A percentile compares a stretch with the other conserved stretches of the same genome.
Conservation (phyloP, 2,113 vertebrate genomes). For the Passer domesticus region DNA sequence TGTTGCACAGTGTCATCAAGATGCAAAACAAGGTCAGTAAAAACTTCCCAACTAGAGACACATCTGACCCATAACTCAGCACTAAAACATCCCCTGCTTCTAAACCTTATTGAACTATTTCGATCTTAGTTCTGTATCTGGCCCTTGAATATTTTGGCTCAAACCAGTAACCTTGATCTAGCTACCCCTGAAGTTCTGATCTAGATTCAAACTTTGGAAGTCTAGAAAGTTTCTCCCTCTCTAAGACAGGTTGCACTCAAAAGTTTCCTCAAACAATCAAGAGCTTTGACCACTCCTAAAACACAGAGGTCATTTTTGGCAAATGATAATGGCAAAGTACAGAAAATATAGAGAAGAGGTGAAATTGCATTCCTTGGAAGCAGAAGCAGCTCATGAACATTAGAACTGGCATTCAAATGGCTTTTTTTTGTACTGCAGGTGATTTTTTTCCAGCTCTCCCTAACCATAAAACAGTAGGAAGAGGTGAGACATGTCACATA, state of each 20-base stretch:
- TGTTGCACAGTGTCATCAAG: neutral
- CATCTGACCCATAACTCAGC: neutral
- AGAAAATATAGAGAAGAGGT: neutral
- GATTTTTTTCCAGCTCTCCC: neutral
- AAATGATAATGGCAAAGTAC: neutral
- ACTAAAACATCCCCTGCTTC: neutral
- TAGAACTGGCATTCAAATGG: slow-evolving; percentile 6
- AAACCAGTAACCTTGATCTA: neutral
- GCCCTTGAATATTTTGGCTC: neutral
- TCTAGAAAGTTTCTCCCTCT: neutral
- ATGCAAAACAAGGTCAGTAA: neutral
- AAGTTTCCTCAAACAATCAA: neutral
- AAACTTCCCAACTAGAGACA: neutral
- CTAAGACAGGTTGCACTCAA: neutral
- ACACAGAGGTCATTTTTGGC: slow-evolving; percentile 48
- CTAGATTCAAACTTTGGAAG: neutral
- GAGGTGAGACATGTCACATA: neutral
- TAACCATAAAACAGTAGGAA: neutral
- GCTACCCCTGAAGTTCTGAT: neutral
- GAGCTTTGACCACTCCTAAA: slow-evolving; percentile 29
- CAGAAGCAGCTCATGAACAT: neutral
- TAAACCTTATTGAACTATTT: neutral
- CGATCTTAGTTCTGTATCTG: neutral
- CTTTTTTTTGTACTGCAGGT: slow-evolving; percentile 11
- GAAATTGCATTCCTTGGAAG: neutral